These are phyloP conservation scores for Ceratina australensis DNA, from an alignment of 1,140 invertebrate species.

Conservation along the genomic window DNA sequence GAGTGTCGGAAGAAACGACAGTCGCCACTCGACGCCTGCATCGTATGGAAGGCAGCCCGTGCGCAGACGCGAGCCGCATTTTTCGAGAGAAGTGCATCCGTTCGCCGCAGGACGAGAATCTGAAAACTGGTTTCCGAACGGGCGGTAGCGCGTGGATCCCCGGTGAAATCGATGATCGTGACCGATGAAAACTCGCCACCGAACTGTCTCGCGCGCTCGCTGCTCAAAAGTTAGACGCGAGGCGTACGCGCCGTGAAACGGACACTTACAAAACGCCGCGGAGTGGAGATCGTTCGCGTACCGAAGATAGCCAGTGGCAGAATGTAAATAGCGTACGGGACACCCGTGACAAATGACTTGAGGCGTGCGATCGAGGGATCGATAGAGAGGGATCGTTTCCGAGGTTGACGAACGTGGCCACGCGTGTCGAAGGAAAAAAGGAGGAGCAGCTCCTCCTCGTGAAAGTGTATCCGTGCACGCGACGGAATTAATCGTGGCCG, in stretches of 20 bases:
- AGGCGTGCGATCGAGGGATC: neutral
- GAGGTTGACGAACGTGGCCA: constrained; percentile 14
- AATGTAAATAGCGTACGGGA: neutral
- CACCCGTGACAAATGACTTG: neutral
- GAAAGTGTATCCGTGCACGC: constrained; percentile 44
- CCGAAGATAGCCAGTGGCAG: no score
- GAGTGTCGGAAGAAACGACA: constrained; percentile 74
- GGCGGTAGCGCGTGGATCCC: constrained; percentile 20
- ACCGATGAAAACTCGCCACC: constrained; percentile 1
- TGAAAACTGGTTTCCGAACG: constrained; percentile 33
- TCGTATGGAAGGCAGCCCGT: constrained; percentile 66
- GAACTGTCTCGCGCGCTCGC: neutral
- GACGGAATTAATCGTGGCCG: constrained; percentile 2
- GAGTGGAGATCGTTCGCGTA: no score
- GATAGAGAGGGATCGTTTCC: neutral
- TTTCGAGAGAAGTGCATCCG: constrained; percentile 48
- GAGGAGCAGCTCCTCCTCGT: no score
- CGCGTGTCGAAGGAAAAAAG: constrained; percentile 30
- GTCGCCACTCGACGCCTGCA: constrained; percentile 77
- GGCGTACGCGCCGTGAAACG: no score
- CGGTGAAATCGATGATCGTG: constrained; percentile 22
- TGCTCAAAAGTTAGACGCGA: neutral
- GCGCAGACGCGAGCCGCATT: constrained; percentile 51
- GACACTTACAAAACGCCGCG: no score
- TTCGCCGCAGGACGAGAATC: constrained; percentile 27